Evolutionary conservation across 2,888 invertebrate genomes (phyloP).

Genomic region (Glaucopsyche alexis): DNA sequence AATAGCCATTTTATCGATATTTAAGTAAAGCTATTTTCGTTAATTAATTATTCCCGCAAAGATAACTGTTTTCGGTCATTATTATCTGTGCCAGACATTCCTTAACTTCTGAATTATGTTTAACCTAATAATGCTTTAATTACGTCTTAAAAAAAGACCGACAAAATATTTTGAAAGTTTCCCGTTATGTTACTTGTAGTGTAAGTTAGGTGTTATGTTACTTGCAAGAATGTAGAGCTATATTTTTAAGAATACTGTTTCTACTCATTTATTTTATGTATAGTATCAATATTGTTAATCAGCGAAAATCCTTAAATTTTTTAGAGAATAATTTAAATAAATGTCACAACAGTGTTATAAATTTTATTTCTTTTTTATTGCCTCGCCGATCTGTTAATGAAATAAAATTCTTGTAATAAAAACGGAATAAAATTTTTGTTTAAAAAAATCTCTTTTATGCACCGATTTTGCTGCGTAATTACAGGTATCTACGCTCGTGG

Average conservation of each 20-base stretch:
- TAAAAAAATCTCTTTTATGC: not conserved
- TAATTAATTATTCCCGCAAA: not conserved
- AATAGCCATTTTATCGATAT: not conserved
- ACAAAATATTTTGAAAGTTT: not conserved
- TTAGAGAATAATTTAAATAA: conserved; percentile 7
- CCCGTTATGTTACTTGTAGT: not conserved
- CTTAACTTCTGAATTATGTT: not conserved
- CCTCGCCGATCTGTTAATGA: not conserved
- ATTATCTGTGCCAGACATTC: conserved; percentile 1
- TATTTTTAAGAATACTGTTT: not conserved
- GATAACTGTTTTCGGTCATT: not conserved
- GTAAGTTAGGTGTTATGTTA: not conserved
- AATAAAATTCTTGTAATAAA: conserved; percentile 5
- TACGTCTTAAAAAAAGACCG: not conserved
- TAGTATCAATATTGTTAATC: conserved; percentile 1
- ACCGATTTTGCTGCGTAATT: not conserved
- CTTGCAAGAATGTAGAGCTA: not conserved
- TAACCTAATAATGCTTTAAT: not conserved
- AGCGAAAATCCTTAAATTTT: conserved; percentile 5
- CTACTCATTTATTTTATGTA: not conserved
- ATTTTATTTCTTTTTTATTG: conserved; percentile 29
- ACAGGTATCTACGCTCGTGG: no score
- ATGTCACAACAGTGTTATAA: conserved; percentile 21
- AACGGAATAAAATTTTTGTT: not conserved
- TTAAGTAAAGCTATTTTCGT: conserved; percentile 2